These are phyloP conservation scores for Pocillopora grandis DNA, from an alignment of 92 coral and sea anemone genomes.

Conservation along the genomic window DNA sequence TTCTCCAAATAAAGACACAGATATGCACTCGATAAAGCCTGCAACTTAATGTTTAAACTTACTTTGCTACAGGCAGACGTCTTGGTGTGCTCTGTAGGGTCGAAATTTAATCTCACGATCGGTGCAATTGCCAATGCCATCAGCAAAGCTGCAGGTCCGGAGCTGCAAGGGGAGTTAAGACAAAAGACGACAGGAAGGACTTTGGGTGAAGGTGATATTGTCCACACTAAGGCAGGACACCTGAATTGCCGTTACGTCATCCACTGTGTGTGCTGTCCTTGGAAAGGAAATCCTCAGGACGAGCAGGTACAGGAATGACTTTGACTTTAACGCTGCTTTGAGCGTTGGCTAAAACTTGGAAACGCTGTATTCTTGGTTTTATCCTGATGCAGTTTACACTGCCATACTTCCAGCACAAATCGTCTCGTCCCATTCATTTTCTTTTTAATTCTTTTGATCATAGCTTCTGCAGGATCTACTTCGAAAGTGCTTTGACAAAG, in stretches of 20 bases:
- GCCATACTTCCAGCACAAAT: too few species aligned
- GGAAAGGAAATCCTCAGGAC: slow-evolving; percentile 46
- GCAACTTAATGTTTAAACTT: background rate
- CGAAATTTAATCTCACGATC: slow-evolving; percentile 22
- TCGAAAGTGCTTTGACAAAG: slow-evolving; percentile 42
- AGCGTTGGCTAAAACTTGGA: background rate
- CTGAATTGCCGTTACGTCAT: slow-evolving; percentile 56
- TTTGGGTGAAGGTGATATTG: slow-evolving; percentile 48
- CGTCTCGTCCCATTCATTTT: too few species aligned
- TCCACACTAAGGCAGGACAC: slow-evolving; percentile 55
- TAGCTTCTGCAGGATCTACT: slow-evolving; percentile 51
- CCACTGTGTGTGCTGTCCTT: slow-evolving; percentile 63
- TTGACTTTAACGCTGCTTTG: background rate
- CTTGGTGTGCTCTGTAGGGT: slow-evolving; percentile 44
- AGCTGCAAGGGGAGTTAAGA: slow-evolving; percentile 33
- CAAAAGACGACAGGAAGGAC: background rate
- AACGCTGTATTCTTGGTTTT: too few species aligned
- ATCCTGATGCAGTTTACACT: too few species aligned
- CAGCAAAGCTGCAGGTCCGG: slow-evolving; percentile 59
- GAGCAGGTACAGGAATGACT: background rate
- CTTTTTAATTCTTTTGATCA: background rate
- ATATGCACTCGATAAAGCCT: too few species aligned
- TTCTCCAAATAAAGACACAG: too few species aligned
- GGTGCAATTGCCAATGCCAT: slow-evolving; percentile 64
- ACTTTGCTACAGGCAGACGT: slow-evolving; percentile 21